Base-by-base conservation (phyloP, 2,888 invertebrate species). In the Euplexia lucipara region DNA sequence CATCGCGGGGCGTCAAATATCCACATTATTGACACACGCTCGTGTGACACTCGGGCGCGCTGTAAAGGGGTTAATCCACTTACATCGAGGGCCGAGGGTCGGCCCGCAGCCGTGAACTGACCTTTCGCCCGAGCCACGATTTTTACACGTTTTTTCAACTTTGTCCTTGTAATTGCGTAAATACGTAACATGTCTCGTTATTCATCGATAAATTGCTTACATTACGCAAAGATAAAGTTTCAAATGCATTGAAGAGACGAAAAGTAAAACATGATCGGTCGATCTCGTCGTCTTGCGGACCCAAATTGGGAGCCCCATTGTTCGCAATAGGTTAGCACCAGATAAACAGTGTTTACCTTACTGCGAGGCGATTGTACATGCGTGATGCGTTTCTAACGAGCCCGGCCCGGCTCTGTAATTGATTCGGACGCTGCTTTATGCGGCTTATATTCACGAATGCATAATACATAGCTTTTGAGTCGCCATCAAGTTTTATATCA, bases 371-470 rank as follows among this genome's bases (percentile, higher is more conserved):
- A 94, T 94, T 94, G 92, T 91, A 93, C 91, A 95, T 95, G 94
- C 95, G 94, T 94, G 95, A 94, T 93, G 95, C 95, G 95, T 95
- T 94, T 94, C 95, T 94, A 95, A 95, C 95, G 94, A 95, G 95
- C 88, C 84, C 89, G 70, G 83, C 83, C 88, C 86, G 91, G 89
- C 88, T 87, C 91, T 83, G 88, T 93, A 95, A 95, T 95, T 94
- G 94, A 94, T 94, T 94, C 93, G 91, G 91, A 89, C 88, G 87
- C 91, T 91, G 89, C 88, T 93, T 94, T 94, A 94, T 94, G 91
- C 92, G 88, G 87, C 86, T 91, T 93, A 92, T 95, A 95, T 95
- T 94, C 93, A 91, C 92, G 92, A 92, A 95, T 95, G 95, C 94
- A 95, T 95, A 94, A 95, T 93, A 94, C 92, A 95, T 95, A 88